Percentiles rank a stretch among this genome's conserved stretches.
phyloP scores from a whole-genome alignment of 23 tunicate genomes.

The Trididemnum clinides region DNA sequence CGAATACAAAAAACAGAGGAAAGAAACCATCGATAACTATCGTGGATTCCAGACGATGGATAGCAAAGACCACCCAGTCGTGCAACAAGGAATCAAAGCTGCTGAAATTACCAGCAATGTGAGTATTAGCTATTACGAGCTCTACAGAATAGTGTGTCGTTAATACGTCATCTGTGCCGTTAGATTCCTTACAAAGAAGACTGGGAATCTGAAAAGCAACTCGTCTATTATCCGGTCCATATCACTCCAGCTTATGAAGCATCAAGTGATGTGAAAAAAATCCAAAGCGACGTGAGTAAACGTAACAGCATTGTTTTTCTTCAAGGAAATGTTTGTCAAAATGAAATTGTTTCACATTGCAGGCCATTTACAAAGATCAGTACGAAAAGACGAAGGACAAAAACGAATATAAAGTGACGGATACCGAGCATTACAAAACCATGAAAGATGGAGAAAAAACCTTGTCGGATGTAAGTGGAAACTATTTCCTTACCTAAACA shows the following conservation, averaged over 20 bases:
- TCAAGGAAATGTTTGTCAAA: no score
- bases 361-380: conserved; percentile 64
- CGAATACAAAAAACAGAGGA: conserved; percentile 71
- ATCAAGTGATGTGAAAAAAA: conserved; percentile 68
- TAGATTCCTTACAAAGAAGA: conserved; percentile 85
- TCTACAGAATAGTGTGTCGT: no score
- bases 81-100: conserved; percentile 70
- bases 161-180: no score
- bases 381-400: conserved; percentile 45
- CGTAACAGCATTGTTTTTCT: no score
- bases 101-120: conserved; percentile 59
- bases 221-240: conserved; percentile 94
- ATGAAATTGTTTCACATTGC: background rate
- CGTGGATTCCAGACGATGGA: conserved; percentile 95
- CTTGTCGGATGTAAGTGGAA: conserved; percentile 53
- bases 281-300: conserved; percentile 69
- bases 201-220: conserved; percentile 92
- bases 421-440: conserved; percentile 69
- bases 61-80: conserved; percentile 87
- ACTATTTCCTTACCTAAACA: no score
- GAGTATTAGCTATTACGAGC: no score
- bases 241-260: conserved; percentile 98
- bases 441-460: conserved; percentile 53
- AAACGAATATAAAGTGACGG: conserved; percentile 56
- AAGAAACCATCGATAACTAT: conserved; percentile 70